Conservation (phyloP, 2,888 invertebrate genomes). For the Rutpela maculata region DNA sequence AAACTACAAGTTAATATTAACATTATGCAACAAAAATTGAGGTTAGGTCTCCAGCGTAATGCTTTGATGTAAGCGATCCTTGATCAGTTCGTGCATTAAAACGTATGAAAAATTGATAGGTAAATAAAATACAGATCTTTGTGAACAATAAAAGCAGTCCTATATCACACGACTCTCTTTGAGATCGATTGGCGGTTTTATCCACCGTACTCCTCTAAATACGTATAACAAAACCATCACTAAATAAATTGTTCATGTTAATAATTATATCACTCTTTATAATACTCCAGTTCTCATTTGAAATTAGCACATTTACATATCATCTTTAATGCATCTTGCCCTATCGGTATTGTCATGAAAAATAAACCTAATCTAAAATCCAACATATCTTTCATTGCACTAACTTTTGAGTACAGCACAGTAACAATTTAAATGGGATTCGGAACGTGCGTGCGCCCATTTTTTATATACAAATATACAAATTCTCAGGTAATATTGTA, state of each 20-base stretch:
- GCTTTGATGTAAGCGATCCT: conserved; percentile 42
- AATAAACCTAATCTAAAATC: conserved; percentile 54
- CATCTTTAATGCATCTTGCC: conserved; percentile 64
- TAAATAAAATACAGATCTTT: conserved; percentile 73
- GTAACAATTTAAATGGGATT: conserved; percentile 49
- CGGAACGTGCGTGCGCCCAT: conserved; percentile 30
- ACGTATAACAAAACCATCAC: conserved; percentile 64
- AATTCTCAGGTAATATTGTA: too few species aligned
- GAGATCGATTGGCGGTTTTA: conserved; percentile 70
- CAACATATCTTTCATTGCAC: conserved; percentile 55
- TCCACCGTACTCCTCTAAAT: conserved; percentile 55
- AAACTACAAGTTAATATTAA: background rate
- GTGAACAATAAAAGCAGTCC: conserved; percentile 73
- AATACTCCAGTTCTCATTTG: conserved; percentile 61
- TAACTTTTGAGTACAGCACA: conserved; percentile 56
- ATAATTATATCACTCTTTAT: conserved; percentile 68
- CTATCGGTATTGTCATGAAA: conserved; percentile 70
- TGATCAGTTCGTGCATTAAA: conserved; percentile 67
- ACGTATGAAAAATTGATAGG: conserved; percentile 51
- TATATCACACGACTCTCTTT: conserved; percentile 73
- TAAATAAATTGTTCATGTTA: conserved; percentile 66
- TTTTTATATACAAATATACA: conserved; percentile 29
- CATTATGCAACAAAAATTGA: conserved; percentile 26
- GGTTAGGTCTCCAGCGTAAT: conserved; percentile 27
- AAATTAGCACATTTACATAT: conserved; percentile 59